phyloP scores from a whole-genome alignment of 2,888 invertebrate genomes.

The Automeris io region DNA sequence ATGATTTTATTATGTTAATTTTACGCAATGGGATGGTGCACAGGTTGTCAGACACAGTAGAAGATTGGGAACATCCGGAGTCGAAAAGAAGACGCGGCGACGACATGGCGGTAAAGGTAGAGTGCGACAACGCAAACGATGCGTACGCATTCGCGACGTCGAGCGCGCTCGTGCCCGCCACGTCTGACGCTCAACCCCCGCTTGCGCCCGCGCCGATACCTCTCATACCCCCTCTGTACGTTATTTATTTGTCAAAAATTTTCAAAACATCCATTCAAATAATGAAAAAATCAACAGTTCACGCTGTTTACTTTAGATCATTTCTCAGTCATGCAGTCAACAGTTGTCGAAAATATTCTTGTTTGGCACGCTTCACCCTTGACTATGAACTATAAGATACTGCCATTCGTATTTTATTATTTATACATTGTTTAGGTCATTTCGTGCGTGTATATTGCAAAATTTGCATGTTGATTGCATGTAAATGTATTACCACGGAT shows the following conservation, averaged over 20 bases:
- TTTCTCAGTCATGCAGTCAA: too few species aligned
- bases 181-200: conserved; percentile 48
- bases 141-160: conserved; percentile 81
- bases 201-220: conserved; percentile 29
- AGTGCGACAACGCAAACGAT: conserved; percentile 83
- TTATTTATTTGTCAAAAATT: not conserved
- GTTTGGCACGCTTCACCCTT: too few species aligned
- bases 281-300: too few species aligned
- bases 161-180: conserved; percentile 35
- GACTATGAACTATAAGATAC: too few species aligned
- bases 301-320: too few species aligned
- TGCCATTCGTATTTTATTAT: too few species aligned
- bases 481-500: conserved; percentile 23
- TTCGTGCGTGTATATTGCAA: conserved; percentile 21
- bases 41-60: conserved; percentile 67
- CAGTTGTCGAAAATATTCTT: too few species aligned
- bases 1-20: conserved; percentile 20
- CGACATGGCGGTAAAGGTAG: conserved; percentile 82
- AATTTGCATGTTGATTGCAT: conserved; percentile 37
- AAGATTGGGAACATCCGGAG: conserved; percentile 69
- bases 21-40: conserved; percentile 36
- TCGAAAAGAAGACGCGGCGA: conserved; percentile 74
- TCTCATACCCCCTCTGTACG: conserved; percentile 18
- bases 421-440: conserved; percentile 15
- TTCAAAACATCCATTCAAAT: conserved; percentile 8